phyloP scores from a whole-genome alignment of 2,113 vertebrate genomes.

The Pygoscelis adeliae region DNA sequence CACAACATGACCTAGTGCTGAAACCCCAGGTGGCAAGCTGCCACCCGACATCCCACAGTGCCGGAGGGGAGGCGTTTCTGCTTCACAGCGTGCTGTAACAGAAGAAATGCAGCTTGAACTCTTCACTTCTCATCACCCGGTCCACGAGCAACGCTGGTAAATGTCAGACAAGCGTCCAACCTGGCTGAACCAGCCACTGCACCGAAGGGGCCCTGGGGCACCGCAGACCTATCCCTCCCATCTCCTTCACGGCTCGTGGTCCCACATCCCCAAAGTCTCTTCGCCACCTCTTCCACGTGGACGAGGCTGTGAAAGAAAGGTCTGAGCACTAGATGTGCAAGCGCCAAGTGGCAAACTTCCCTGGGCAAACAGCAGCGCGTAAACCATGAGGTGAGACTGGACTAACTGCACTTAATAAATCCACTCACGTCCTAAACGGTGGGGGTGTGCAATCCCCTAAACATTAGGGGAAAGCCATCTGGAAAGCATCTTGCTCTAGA shows the following conservation, averaged over 20 bases:
- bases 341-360: background rate
- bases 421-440: background rate
- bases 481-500: background rate
- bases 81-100: background rate
- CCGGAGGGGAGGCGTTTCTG: background rate
- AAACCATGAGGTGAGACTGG: background rate
- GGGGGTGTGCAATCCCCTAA: background rate
- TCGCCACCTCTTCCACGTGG: background rate
- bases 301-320: background rate
- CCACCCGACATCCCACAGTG: background rate
- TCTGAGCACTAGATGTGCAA: background rate
- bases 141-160: accelerated
- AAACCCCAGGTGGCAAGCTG: background rate
- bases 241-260: background rate
- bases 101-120: conserved; percentile 22
- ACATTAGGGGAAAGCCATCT: background rate
- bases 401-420: background rate
- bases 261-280: background rate
- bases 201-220: background rate
- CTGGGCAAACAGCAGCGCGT: accelerated
- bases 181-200: background rate
- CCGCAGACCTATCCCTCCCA: background rate
- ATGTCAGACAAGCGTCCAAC: background rate
- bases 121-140: background rate
- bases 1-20: background rate